Evolutionary conservation across 2,113 vertebrate species (phyloP).

Genomic region (Tonatia bakeri): DNA sequence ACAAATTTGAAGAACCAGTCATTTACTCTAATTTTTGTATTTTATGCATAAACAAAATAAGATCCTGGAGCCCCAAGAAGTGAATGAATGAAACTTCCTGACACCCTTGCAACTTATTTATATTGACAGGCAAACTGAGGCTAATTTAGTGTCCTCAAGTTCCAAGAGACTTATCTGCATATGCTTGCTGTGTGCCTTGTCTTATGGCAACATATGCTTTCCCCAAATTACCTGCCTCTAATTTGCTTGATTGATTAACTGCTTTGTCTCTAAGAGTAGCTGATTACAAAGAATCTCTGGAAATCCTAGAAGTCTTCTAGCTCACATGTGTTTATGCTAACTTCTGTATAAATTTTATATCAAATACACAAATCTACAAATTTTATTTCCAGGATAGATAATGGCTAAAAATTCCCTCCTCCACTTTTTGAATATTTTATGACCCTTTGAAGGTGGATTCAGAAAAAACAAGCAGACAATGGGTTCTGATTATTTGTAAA

Average conservation of each 20-base stretch:
- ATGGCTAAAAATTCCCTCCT: background rate
- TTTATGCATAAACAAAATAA: background rate
- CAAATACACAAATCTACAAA: slow-evolving; percentile 13
- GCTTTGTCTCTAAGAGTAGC: background rate
- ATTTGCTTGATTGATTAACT: slow-evolving; percentile 37
- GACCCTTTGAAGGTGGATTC: slow-evolving; percentile 13
- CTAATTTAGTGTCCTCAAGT: background rate
- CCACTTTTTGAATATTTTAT: slow-evolving; percentile 33
- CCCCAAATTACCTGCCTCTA: background rate
- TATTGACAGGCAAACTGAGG: background rate
- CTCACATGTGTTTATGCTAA: background rate
- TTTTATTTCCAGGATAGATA: background rate
- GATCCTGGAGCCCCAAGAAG: background rate
- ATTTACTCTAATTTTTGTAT: background rate
- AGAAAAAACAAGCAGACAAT: slow-evolving; percentile 16
- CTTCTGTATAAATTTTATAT: slow-evolving; percentile 11
- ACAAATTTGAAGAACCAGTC: background rate
- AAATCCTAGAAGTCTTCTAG: slow-evolving; percentile 6
- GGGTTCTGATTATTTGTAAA: slow-evolving; percentile 20
- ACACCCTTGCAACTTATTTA: background rate
- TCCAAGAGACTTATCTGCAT: background rate
- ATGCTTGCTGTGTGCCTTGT: background rate
- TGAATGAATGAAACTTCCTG: background rate
- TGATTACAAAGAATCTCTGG: slow-evolving; percentile 18
- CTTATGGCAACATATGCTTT: background rate